phyloP scores from a whole-genome alignment of 2,888 invertebrate genomes.

The Atethmia centrago region DNA sequence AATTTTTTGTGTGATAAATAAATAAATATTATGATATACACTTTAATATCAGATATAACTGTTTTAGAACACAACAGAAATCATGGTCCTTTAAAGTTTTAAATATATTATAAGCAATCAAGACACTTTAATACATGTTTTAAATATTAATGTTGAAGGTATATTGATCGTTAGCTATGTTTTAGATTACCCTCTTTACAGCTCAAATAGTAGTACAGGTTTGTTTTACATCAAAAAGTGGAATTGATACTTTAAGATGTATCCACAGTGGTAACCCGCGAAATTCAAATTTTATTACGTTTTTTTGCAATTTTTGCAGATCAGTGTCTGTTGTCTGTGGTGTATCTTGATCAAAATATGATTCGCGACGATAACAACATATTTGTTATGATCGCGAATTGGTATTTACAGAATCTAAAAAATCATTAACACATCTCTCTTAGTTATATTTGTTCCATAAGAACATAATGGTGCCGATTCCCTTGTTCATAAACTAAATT shows the following conservation, averaged over 20 bases:
- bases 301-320: too few relatives aligned
- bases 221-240: not conserved
- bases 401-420: too few relatives aligned
- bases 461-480: too few relatives aligned
- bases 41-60: conserved; percentile 13
- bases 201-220: conserved; percentile 1
- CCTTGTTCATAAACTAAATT: too few relatives aligned
- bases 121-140: conserved; percentile 33
- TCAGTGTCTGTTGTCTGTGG: too few relatives aligned
- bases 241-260: not conserved
- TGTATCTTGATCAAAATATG: too few relatives aligned
- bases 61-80: conserved; percentile 20
- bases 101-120: conserved; percentile 6
- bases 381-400: too few relatives aligned
- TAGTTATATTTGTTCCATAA: too few relatives aligned
- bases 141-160: conserved; percentile 22
- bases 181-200: conserved; percentile 35
- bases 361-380: too few relatives aligned
- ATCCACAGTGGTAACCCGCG: too few relatives aligned
- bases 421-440: too few relatives aligned
- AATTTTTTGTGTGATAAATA: conserved; percentile 56
- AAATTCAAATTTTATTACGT: too few relatives aligned
- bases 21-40: conserved; percentile 34
- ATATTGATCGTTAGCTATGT: conserved; percentile 28
- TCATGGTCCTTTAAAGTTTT: conserved; percentile 31